phyloP scores from a whole-genome alignment of 2,888 invertebrate species.

The Sinodicranocentrus sp. region DNA sequence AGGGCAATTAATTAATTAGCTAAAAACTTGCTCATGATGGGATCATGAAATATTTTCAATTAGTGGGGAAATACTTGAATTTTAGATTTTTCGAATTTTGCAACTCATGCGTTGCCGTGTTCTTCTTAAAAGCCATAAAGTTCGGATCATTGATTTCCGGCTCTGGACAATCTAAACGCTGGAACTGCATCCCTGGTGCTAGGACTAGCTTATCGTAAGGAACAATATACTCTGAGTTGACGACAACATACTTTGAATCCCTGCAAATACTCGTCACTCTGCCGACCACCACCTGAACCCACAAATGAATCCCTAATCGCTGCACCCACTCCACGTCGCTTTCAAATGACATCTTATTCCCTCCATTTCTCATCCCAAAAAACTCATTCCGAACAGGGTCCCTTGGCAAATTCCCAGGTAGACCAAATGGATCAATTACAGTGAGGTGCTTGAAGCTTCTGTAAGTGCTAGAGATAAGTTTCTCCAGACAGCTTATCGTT shows the following conservation, averaged over 20 bases:
- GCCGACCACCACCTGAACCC: conserved; percentile 84
- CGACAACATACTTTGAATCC: conserved; percentile 82
- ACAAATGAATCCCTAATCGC: conserved; percentile 80
- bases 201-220: conserved; percentile 74
- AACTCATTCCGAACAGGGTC: conserved; percentile 79
- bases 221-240: conserved; percentile 78
- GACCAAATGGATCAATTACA: conserved; percentile 84
- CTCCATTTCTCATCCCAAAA: conserved; percentile 81
- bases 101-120: conserved; percentile 51
- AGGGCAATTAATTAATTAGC: background rate
- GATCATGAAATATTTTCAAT: too few relatives aligned
- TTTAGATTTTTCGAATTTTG: too few relatives aligned
- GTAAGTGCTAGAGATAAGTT: conserved; percentile 81
- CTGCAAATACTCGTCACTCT: conserved; percentile 82
- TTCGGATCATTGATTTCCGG: conserved; percentile 73
- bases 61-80: background rate
- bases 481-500: conserved; percentile 83
- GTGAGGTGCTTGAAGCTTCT: conserved; percentile 85
- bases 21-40: conserved; percentile 4
- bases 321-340: conserved; percentile 79
- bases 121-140: conserved; percentile 65
- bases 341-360: conserved; percentile 81
- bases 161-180: conserved; percentile 71
- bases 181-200: conserved; percentile 74
- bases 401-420: conserved; percentile 80